Evolutionary conservation across 2,113 vertebrate genomes (phyloP), one percentile per base, ranked within the genome.

Genomic region (Psittacus erithacus): DNA sequence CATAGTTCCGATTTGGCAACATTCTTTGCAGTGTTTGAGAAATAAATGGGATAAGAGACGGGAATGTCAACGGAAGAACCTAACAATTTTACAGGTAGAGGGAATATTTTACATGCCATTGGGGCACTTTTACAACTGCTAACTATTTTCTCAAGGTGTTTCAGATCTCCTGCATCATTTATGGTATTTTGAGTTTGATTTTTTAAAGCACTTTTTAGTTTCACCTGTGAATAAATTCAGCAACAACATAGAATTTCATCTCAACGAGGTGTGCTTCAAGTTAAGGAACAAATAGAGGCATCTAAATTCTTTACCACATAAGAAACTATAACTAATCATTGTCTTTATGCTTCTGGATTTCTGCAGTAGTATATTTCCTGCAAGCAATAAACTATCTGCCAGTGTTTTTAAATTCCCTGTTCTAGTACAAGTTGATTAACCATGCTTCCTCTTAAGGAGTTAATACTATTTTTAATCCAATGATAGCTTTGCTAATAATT

Each of bases 401-500:
- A 59, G 33, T 28, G 22, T 3, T 73, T 93, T n/a, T 63, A 9
- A 92, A 79, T 69, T 80, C 65, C 43, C 46, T 41, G 3, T 69
- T 92, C n/a, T 59, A 77, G 59, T 33, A 60, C 18, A 80, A 92
- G 77, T 46, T 57, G 76, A 88, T 92, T 63, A 88, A 68, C n/a
- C 53, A 25, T 15, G 12, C 38, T 75, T 95, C 46, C 52, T 87
- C 57, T 92, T 50, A 75, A 92, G 53, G 46, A 92, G 55, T 86
- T 84, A 93, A 81, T 64, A 88, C 38, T 84, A 68, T 64, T 88
- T 96, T 94, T 83, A 92, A 93, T 81, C 53, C 73, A 86, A 49
- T n/a, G 46, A 86, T 53, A 78, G 60, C 22, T 95, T 68, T 63
- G 60, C 78, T 75, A 95, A 86, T 59, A 55, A 93, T 92, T 92